Percentiles rank a stretch among this genome's conserved stretches.
phyloP scores from a whole-genome alignment of 2,888 invertebrate genomes.

The Suillia variegata region DNA sequence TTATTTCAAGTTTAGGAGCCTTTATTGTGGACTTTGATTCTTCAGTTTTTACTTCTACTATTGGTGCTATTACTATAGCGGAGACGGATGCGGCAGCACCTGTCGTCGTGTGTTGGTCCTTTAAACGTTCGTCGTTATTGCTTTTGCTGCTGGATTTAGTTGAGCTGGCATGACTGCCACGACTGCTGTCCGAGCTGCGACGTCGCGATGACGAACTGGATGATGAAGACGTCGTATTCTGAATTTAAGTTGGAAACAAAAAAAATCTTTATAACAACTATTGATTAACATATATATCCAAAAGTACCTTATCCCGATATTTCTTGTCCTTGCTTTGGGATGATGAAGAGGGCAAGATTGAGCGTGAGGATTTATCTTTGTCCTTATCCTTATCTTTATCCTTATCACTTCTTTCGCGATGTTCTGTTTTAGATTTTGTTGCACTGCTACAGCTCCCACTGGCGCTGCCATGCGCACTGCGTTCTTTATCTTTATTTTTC shows the following conservation, averaged over 20 bases:
- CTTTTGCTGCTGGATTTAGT: slow-evolving; percentile 28
- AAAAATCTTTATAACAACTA: background rate
- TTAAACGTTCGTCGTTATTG: slow-evolving; percentile 16
- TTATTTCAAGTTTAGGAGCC: background rate
- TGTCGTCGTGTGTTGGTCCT: slow-evolving; percentile 1
- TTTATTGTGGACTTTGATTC: background rate
- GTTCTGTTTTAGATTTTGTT: background rate
- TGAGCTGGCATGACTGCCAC: slow-evolving; percentile 46
- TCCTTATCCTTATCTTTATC: slow-evolving; percentile 24
- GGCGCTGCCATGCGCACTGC: slow-evolving; percentile 15
- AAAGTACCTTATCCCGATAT: slow-evolving; percentile 29
- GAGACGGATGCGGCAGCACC: too few relatives aligned
- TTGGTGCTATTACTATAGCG: slow-evolving; percentile 22
- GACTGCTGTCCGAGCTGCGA: slow-evolving; percentile 55
- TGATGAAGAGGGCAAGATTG: slow-evolving; percentile 35
- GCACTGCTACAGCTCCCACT: too few relatives aligned
- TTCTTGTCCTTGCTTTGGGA: slow-evolving; percentile 44
- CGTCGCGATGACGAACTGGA: slow-evolving; percentile 46
- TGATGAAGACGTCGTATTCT: slow-evolving; percentile 40
- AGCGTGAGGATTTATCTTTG: slow-evolving; percentile 15
- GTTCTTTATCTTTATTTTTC: too few relatives aligned
- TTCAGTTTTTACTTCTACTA: background rate
- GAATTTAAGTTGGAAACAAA: background rate
- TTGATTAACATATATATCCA: slow-evolving; percentile 19
- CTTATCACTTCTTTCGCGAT: slow-evolving; percentile 11